Evolutionary conservation across 2,797 vertebrate species (phyloP).

Genomic region (Mycteria americana): DNA sequence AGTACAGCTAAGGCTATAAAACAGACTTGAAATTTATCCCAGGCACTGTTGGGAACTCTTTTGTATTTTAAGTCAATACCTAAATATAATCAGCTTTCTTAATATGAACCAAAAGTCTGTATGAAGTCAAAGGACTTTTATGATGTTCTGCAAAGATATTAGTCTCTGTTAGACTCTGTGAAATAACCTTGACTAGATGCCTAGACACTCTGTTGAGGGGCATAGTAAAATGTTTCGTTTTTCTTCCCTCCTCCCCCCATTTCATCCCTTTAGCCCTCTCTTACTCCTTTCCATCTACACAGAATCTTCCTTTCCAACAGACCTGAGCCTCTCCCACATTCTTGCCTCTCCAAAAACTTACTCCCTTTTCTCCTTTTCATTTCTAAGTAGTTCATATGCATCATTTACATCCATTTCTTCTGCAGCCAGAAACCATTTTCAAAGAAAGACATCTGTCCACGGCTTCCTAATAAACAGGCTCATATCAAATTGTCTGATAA

Average conservation of each 20-base stretch:
- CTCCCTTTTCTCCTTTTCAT: not conserved
- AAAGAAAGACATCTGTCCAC: not conserved
- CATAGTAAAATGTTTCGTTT: not conserved
- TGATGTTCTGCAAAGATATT: not conserved
- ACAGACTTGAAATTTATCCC: constrained; percentile 41
- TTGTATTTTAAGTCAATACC: constrained; percentile 40
- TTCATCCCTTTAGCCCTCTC: not conserved
- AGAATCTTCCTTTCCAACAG: not conserved
- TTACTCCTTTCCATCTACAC: not conserved
- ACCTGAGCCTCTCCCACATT: not conserved
- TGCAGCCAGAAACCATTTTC: not conserved
- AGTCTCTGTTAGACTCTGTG: not conserved
- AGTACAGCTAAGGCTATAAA: constrained; percentile 35
- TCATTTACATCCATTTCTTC: not conserved
- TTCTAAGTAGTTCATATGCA: not conserved
- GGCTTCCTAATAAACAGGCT: not conserved
- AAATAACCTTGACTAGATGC: not conserved
- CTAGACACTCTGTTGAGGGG: not conserved
- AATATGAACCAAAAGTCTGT: constrained; percentile 9
- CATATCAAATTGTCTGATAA: not conserved
- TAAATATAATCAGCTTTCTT: constrained; percentile 35
- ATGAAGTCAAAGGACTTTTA: not conserved
- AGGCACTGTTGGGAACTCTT: constrained; percentile 10
- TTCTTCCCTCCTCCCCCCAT: not conserved
- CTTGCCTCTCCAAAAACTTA: not conserved